These are phyloP conservation scores for Cyclura pinguis DNA, from an alignment of 2,797 vertebrate species.

Conservation along the genomic window DNA sequence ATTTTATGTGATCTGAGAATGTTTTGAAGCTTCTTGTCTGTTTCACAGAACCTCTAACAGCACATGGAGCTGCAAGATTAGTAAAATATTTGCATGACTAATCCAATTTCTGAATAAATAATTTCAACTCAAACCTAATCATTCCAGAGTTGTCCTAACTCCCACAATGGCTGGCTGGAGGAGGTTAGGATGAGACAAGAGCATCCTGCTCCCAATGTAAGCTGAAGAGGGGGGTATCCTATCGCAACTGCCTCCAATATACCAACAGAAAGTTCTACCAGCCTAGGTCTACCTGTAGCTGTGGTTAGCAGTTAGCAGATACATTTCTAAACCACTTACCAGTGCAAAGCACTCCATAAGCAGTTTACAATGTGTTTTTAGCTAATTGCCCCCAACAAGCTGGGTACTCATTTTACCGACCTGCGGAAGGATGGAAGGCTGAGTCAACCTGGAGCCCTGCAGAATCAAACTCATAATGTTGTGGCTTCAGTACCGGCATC, in stretches of 20 bases:
- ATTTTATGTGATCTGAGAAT: conserved; percentile 55
- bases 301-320: neutral
- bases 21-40: conserved; percentile 55
- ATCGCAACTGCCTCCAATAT: neutral
- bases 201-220: neutral
- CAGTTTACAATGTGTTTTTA: too few species aligned
- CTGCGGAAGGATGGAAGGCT: too few species aligned
- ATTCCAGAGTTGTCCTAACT: neutral
- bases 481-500: too few species aligned
- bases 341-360: too few species aligned
- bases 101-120: conserved; percentile 63
- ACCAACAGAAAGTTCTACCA: neutral
- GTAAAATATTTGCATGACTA: conserved; percentile 64
- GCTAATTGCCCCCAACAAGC: too few species aligned
- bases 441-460: too few species aligned
- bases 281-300: neutral
- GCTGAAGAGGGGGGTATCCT: too few species aligned
- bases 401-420: too few species aligned
- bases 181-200: neutral
- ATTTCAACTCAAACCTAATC: conserved; percentile 51
- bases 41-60: conserved; percentile 65
- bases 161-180: neutral
- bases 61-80: conserved; percentile 50
- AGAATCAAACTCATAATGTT: too few species aligned
- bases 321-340: too few species aligned